Evolutionary conservation across 2,888 invertebrate species (phyloP).

Genomic region (Mesoligia furuncula): DNA sequence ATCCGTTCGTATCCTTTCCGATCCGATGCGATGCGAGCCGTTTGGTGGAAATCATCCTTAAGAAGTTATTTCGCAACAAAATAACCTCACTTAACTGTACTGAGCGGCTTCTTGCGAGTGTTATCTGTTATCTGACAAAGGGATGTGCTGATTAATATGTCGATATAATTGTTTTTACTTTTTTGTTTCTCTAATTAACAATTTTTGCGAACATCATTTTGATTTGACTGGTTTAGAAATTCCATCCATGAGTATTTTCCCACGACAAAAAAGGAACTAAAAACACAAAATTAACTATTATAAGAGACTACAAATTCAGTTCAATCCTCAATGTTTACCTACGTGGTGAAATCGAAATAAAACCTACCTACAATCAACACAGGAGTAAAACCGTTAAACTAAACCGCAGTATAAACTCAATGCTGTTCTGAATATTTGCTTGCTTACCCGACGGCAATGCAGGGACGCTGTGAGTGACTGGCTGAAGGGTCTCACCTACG

Average conservation of each 20-base stretch:
- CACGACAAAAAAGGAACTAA: neutral
- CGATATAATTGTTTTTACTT: slow-evolving; percentile 15
- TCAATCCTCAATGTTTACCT: neutral
- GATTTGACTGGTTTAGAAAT: neutral
- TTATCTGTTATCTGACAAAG: too few species aligned
- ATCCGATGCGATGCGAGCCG: too few species aligned
- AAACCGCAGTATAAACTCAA: too few species aligned
- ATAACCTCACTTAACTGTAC: slow-evolving; percentile 52
- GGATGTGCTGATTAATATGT: slow-evolving; percentile 10
- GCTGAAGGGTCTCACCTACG: too few species aligned
- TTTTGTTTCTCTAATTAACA: neutral
- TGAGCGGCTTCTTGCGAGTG: slow-evolving; percentile 58
- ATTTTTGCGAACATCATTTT: neutral
- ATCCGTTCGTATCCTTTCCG: too few species aligned
- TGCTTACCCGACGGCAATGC: too few species aligned
- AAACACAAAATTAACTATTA: neutral
- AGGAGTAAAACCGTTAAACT: slow-evolving; percentile 3
- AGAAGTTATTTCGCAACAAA: slow-evolving; percentile 46
- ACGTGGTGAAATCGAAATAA: neutral
- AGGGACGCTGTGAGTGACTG: too few species aligned
- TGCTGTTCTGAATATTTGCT: too few species aligned
- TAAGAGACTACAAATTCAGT: neutral
- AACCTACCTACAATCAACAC: neutral
- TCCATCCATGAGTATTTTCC: neutral
- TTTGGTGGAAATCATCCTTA: too few species aligned